A percentile compares a stretch with the other conserved stretches of the same genome.
Evolutionary conservation across 2,888 invertebrate species (phyloP).

Genomic region (Listrodromus nycthemerus): DNA sequence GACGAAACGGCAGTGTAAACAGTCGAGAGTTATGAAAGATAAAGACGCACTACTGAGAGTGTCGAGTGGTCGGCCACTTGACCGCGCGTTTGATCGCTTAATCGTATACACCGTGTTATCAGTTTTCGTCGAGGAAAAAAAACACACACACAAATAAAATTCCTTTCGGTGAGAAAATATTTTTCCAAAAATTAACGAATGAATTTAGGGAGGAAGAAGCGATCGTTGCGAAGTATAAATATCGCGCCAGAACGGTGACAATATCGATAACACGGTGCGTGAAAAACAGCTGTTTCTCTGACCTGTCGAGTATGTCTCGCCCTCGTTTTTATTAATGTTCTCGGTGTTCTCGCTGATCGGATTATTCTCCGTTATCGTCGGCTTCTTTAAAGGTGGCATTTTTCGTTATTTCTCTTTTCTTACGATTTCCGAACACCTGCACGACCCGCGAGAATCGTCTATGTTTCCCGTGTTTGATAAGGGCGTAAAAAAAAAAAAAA

Average conservation of each 20-base stretch:
- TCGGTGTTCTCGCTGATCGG: constrained; percentile 14
- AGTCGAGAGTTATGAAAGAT: neutral
- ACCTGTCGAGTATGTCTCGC: constrained; percentile 62
- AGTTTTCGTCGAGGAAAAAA: neutral
- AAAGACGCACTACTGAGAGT: neutral
- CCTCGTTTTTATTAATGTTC: constrained; percentile 45
- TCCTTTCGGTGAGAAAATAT: neutral
- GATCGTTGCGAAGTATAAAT: constrained; percentile 17
- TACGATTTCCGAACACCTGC: neutral
- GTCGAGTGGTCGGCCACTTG: neutral
- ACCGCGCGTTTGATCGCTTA: constrained; percentile 5
- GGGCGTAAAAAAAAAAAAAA: constrained; percentile 1
- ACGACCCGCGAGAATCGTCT: neutral
- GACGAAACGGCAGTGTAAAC: constrained; percentile 9
- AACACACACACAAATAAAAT: neutral
- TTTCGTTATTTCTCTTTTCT: neutral
- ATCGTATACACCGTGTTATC: neutral
- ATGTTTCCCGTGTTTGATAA: neutral
- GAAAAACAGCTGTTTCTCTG: constrained; percentile 56
- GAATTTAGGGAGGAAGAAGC: neutral
- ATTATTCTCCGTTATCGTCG: constrained; percentile 9
- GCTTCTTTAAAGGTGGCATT: constrained; percentile 29
- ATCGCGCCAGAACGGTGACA: neutral
- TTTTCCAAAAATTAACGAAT: neutral
- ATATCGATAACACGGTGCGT: constrained; percentile 3